Percentiles rank a stretch among this genome's conserved stretches.
These are phyloP conservation scores for Sycophila texana DNA, from an alignment of 2,888 invertebrate genomes.

Conservation along the genomic window DNA sequence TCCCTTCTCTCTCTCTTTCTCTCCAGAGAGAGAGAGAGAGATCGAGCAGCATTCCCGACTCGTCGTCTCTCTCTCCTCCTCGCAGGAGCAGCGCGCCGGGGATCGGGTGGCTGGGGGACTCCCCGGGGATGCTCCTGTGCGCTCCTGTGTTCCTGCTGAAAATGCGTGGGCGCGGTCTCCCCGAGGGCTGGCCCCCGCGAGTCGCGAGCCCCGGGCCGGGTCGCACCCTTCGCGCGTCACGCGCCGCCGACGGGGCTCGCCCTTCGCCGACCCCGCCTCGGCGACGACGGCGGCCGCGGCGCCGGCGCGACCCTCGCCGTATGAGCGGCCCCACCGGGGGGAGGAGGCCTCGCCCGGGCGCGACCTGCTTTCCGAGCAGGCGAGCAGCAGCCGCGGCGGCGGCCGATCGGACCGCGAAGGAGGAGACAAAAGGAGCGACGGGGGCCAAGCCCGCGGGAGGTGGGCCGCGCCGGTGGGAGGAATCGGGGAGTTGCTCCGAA, in stretches of 20 bases:
- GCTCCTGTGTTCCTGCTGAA: slow-evolving; percentile 73
- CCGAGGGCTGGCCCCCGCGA: slow-evolving; percentile 74
- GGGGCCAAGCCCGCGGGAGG: background rate
- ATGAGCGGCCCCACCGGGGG: slow-evolving; percentile 1
- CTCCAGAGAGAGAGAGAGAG: slow-evolving; percentile 26
- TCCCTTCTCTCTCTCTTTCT: slow-evolving; percentile 26
- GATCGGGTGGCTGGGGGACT: slow-evolving; percentile 11
- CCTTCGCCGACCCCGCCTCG: background rate
- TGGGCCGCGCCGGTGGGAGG: background rate
- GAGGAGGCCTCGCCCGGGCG: background rate
- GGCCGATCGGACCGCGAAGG: background rate
- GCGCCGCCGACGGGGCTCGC: background rate
- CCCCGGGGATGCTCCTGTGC: slow-evolving; percentile 64
- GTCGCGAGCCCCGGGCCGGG: slow-evolving; percentile 11
- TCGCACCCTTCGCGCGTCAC: slow-evolving; percentile 18
- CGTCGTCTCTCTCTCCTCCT: background rate
- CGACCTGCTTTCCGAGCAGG: slow-evolving; percentile 53
- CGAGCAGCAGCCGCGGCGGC: slow-evolving; percentile 19
- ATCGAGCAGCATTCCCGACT: background rate
- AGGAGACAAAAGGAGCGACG: background rate
- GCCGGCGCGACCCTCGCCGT: slow-evolving; percentile 5
- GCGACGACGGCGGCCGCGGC: background rate
- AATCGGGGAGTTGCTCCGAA: background rate
- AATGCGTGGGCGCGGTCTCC: slow-evolving; percentile 76
- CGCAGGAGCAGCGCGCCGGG: background rate